Evolutionary conservation across 2,888 invertebrate species (phyloP).

Genomic region (Apamea sordens): DNA sequence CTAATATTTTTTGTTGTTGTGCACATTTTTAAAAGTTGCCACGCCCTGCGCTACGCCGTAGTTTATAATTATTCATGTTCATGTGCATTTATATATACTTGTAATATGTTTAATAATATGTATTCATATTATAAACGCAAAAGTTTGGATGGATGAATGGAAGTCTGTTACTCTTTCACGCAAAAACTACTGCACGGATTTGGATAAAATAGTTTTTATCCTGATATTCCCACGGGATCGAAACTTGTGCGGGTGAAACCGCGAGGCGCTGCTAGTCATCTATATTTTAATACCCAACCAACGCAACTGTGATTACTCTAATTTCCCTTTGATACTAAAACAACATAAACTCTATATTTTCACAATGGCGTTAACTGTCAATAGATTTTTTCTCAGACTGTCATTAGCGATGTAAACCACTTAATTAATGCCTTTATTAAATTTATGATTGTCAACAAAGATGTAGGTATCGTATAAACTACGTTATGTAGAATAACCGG

Average conservation of each 20-base stretch:
- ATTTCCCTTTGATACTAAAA: constrained; percentile 15
- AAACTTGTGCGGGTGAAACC: no score
- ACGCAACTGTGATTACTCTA: neutral
- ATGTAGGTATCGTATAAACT: constrained; percentile 7
- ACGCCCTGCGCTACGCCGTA: neutral
- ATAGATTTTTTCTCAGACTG: constrained; percentile 21
- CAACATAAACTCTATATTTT: constrained; percentile 5
- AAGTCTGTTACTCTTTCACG: no score
- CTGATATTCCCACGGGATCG: no score
- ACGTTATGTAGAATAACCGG: constrained; percentile 25
- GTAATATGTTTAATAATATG: no score
- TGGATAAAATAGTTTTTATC: no score
- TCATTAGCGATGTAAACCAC: constrained; percentile 3
- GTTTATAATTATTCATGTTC: neutral
- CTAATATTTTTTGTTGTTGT: neutral
- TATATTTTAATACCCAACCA: neutral
- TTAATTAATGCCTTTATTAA: neutral
- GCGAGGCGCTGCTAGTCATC: no score
- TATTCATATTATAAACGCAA: no score
- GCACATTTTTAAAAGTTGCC: neutral
- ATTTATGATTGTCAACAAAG: constrained; percentile 19
- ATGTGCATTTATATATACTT: no score
- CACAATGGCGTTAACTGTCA: constrained; percentile 13
- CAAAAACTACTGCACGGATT: no score
- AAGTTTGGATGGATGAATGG: no score